Evolutionary conservation across 2,888 invertebrate genomes (phyloP), one percentile per base, ranked within the genome.

Genomic region (Eumerus sabulonum): DNA sequence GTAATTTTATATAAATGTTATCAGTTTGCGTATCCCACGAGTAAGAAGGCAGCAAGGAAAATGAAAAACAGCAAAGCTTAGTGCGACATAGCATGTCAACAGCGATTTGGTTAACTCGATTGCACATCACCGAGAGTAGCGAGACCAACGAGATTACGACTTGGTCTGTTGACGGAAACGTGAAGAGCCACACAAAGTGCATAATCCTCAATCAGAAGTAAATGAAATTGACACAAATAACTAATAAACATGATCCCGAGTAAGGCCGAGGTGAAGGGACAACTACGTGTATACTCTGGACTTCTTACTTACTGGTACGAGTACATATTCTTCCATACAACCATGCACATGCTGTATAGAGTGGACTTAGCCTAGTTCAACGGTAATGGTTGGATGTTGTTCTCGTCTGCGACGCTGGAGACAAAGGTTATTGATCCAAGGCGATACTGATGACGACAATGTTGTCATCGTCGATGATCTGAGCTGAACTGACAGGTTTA

Each of bases 201-300:
- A 59, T 50, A 57, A 42, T 73, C 62, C 76, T 53, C 60, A 50
- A 60, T 76, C 74, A 62, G 57, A 47, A 17, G 17, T 77, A 68
- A 79, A 50, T 63, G 47, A 64, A 73, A 57, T 59, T 79, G 77
- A 79, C 77, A 68, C 73, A 79, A 73, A 73, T 79, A 73, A 73
- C 77, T 68, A 79, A 79, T 79, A 79, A 79, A 79, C 77, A 79
- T 73, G 72, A 72, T 72, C 64, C 64, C 27, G 5, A 44, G 56
- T 64, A 59, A 59, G 57, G 64, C 13, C 56, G 54, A 53, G 57
- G 76, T 70, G 68, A 59, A 76, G 63, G 63, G 53, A 68, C 54
- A 45, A 9, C 35, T 35, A 51, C 51, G 9, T 35, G 14, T 48
- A 51, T 44, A 50, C 50, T 42, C 35, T 47, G 38, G 47, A 14